Conservation (phyloP, 1,140 invertebrate species). For the Stratiolaelaps scimitus region DNA sequence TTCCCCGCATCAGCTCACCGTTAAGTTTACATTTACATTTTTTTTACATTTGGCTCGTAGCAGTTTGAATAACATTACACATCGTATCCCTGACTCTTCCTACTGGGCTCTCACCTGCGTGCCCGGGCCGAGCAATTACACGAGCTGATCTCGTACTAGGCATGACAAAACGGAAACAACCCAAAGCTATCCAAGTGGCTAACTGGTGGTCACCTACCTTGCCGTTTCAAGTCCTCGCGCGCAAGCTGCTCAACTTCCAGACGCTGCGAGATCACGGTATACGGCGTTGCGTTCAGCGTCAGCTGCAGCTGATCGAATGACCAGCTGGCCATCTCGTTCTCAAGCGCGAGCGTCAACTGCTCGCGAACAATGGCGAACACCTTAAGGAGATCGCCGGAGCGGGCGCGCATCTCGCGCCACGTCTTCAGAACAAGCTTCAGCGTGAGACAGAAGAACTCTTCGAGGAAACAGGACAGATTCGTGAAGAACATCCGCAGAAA, state of each 20-base stretch:
- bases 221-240: background rate
- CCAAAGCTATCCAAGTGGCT: too few relatives aligned
- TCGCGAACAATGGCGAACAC: slow-evolving; percentile 25
- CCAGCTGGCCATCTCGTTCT: slow-evolving; percentile 6
- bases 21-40: too few relatives aligned
- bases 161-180: too few relatives aligned
- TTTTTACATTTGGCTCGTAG: too few relatives aligned
- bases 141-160: too few relatives aligned
- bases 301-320: slow-evolving; percentile 22
- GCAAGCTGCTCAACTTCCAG: slow-evolving; percentile 5
- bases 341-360: slow-evolving; percentile 1
- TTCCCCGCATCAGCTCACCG: too few relatives aligned
- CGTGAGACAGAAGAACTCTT: slow-evolving; percentile 14
- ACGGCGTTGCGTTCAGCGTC: slow-evolving; percentile 5
- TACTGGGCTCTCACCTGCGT: too few relatives aligned
- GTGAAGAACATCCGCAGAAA: slow-evolving; percentile 21
- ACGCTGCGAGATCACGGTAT: slow-evolving; percentile 4
- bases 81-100: too few relatives aligned
- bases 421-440: slow-evolving; percentile 21
- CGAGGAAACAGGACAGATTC: slow-evolving; percentile 1
- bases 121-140: too few relatives aligned
- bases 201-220: background rate
- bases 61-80: too few relatives aligned
- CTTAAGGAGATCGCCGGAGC: background rate
- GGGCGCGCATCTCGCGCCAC: slow-evolving; percentile 10